Evolutionary conservation across 2,888 invertebrate species (phyloP).

Genomic region (Vannuccia rotundouncinata): DNA sequence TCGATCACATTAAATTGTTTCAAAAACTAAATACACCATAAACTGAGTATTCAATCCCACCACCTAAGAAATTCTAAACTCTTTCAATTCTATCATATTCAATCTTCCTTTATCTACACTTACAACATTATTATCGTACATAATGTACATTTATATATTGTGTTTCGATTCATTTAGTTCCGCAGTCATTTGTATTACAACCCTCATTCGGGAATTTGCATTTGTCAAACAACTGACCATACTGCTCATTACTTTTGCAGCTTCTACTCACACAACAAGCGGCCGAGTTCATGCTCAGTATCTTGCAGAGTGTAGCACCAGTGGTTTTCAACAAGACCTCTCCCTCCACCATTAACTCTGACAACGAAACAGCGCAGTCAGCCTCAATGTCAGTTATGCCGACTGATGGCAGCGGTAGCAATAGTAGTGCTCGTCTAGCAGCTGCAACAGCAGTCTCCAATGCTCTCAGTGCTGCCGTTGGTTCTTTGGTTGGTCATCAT

Average conservation of each 20-base stretch:
- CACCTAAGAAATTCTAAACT: no score
- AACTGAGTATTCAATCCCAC: no score
- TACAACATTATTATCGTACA: no score
- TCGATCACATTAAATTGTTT: background rate
- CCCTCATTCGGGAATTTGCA: background rate
- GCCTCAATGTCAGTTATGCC: background rate
- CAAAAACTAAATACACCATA: no score
- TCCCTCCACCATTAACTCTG: background rate
- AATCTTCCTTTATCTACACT: no score
- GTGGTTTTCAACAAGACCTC: background rate
- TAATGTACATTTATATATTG: no score
- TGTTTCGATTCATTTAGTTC: no score
- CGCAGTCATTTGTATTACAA: background rate
- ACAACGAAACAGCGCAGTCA: background rate
- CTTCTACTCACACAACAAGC: conserved; percentile 6
- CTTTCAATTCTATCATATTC: no score
- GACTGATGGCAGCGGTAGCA: background rate
- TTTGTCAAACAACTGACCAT: background rate
- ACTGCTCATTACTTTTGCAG: background rate
- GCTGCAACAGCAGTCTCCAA: background rate
- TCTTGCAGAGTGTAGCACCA: conserved; percentile 10
- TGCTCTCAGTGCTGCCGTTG: background rate
- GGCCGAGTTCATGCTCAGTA: background rate
- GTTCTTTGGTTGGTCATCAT: background rate
- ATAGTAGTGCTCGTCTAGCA: background rate